A percentile compares a stretch with the other conserved stretches of the same genome.
These are phyloP conservation scores for Pachliopta kotzebuea DNA, from an alignment of 2,888 invertebrate genomes.

Conservation along the genomic window DNA sequence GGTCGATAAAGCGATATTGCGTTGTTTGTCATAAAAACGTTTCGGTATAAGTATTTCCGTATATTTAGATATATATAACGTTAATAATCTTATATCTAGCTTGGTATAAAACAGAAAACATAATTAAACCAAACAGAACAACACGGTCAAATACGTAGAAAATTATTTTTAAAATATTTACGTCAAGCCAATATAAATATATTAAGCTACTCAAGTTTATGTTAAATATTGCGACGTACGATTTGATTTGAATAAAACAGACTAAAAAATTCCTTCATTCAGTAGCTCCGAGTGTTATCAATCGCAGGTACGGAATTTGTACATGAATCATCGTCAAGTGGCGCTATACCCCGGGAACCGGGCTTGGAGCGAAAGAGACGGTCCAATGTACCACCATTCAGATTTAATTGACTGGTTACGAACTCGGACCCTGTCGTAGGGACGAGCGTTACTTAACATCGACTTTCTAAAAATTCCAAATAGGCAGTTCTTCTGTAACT, in stretches of 20 bases:
- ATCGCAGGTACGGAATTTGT: slow-evolving; percentile 75
- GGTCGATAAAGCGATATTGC: slow-evolving; percentile 9
- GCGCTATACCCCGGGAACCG: slow-evolving; percentile 68
- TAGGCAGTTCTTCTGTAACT: slow-evolving; percentile 53
- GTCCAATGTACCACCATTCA: slow-evolving; percentile 69
- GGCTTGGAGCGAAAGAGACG: slow-evolving; percentile 67
- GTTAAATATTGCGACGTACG: background rate
- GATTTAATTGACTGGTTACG: slow-evolving; percentile 78
- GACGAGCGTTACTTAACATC: slow-evolving; percentile 71
- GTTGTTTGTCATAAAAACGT: slow-evolving; percentile 4
- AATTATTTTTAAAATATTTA: background rate
- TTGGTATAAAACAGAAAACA: background rate
- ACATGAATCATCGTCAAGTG: slow-evolving; percentile 78
- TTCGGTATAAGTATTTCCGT: background rate
- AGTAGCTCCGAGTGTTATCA: slow-evolving; percentile 73
- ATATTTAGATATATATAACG: background rate
- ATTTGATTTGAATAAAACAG: slow-evolving; percentile 42
- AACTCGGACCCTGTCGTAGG: slow-evolving; percentile 74
- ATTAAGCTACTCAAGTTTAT: background rate
- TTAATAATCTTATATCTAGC: background rate
- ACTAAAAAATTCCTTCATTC: slow-evolving; percentile 71
- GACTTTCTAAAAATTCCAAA: slow-evolving; percentile 75
- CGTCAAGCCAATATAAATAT: too few species aligned
- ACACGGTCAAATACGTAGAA: background rate
- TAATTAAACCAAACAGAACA: background rate